phyloP scores from a whole-genome alignment of 2,888 invertebrate species.

The Calliphora vomitoria region DNA sequence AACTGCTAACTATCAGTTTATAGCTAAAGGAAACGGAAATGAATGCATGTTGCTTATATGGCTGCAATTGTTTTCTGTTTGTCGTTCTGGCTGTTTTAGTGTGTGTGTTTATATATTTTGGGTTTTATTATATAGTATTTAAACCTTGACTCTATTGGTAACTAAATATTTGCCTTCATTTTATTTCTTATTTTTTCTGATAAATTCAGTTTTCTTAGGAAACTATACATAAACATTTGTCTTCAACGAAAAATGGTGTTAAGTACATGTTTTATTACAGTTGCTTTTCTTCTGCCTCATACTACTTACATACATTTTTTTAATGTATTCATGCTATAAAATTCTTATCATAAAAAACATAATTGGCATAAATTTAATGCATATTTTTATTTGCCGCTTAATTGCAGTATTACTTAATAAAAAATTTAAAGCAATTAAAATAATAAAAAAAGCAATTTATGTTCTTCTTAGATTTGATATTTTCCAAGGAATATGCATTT shows the following conservation, averaged over 20 bases:
- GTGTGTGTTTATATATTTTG: background rate
- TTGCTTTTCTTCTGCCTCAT: background rate
- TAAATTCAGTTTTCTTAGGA: background rate
- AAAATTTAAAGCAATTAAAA: background rate
- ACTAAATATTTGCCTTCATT: conserved; percentile 29
- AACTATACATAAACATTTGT: conserved; percentile 54
- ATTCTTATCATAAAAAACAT: background rate
- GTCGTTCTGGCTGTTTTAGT: background rate
- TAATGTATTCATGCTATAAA: background rate
- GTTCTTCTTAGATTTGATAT: no score
- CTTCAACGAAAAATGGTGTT: conserved; percentile 45
- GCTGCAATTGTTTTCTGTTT: conserved; percentile 53
- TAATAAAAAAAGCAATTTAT: no score
- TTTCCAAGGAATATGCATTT: no score
- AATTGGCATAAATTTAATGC: conserved; percentile 9
- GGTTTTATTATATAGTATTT: conserved; percentile 16
- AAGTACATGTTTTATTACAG: conserved; percentile 18
- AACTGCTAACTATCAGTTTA: conserved; percentile 68
- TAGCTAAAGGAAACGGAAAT: conserved; percentile 76
- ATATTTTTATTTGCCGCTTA: conserved; percentile 3
- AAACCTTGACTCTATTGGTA: conserved; percentile 58
- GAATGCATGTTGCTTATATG: conserved; percentile 76
- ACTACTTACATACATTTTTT: background rate
- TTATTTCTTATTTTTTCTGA: background rate
- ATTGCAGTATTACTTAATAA: background rate